Percentiles rank a stretch among this genome's conserved stretches.
Conservation (phyloP, 2,113 vertebrate genomes). For the Phodopus roborovskii region DNA sequence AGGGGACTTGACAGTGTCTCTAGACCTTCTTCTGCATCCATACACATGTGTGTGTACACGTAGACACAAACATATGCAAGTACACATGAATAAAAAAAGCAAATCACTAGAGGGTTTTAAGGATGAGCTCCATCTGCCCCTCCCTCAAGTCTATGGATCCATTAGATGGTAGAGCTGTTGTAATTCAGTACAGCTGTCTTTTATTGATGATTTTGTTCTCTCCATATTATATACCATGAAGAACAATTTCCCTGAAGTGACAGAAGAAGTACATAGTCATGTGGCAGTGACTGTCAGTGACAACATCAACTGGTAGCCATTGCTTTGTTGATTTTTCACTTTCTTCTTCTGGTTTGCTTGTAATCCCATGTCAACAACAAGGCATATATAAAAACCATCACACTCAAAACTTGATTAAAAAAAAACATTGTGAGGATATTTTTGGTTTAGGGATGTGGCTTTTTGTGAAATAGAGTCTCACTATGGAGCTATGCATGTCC, state of each 20-base stretch:
- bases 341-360: background rate
- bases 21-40: background rate
- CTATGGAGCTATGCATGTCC: background rate
- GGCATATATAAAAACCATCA: background rate
- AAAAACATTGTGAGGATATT: background rate
- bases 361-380: background rate
- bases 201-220: background rate
- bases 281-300: background rate
- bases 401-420: background rate
- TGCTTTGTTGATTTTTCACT: background rate
- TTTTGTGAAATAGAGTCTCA: background rate
- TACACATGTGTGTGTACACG: background rate
- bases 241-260: background rate
- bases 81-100: background rate
- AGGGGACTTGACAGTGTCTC: background rate
- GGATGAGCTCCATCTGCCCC: background rate
- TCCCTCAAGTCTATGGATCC: background rate
- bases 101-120: background rate
- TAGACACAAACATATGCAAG: background rate
- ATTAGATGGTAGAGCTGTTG: background rate
- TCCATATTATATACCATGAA: background rate
- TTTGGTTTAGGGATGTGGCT: background rate
- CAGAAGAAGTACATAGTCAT: background rate
- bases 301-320: background rate
- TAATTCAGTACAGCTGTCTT: background rate